Evolutionary conservation across 53 echinoderm and acorn worm species (phyloP), one percentile per base, ranked within the genome.

Genomic region (Antedon mediterranea): DNA sequence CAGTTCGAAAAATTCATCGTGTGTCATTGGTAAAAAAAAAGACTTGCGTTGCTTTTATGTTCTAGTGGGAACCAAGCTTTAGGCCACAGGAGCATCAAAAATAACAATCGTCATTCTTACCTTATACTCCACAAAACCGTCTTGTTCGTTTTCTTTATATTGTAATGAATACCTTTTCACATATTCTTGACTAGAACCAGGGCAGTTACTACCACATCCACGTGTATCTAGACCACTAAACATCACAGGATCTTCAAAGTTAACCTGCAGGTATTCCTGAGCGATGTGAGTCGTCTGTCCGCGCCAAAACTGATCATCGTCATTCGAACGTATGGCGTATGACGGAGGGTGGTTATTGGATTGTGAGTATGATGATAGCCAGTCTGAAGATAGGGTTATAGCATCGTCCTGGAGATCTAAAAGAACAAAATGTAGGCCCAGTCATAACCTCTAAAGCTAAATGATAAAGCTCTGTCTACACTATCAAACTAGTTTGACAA

Each of bases 191-290:
- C 70, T 74, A 9, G 77, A 73, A 41, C 73, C 27, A 31, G 77
- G 80, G 43, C 88, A 88, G 30, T 32, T 72, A 0, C 81, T 34
- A 26, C 28, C 73, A 30, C 88, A 88, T 13, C 88, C 88, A 11
- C 73, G 76, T 26, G 81, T 88, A 0, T 81, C 84, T 0, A 88
- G 34, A 72, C 83, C 88, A 15, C 84, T 76, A 30, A 88, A 29
- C 31, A 81, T 84, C 32, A 78, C 57, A 0, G 74, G 9, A 30
- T 43, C 77, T 15, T 57, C 70, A 32, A 84, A 84, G 3, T 41
- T 31, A 3, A 83, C 88, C 34, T 88, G 77, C 30, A 88, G 34
- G 34, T 81, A 88, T 33, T 84, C 82, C 34, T 26, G 8, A 11
- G 6, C 30, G 42, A 43, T 23, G 73, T 81, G 78, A 6, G 57